phyloP scores from a whole-genome alignment of 1,140 invertebrate species.

The Gonioctena quinquepunctata region DNA sequence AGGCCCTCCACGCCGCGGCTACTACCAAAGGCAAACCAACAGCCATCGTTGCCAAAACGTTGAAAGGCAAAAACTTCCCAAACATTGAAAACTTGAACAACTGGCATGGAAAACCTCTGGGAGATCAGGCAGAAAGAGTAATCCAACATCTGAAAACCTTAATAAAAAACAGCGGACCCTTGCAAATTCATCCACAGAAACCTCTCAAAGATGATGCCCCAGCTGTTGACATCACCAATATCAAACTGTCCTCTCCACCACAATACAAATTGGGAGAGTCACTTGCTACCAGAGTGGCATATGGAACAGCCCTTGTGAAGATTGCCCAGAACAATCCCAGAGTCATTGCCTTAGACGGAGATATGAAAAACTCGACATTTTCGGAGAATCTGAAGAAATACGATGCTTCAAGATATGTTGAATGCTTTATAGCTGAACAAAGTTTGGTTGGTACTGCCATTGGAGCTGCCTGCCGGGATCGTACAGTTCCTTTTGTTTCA shows the following conservation, averaged over 20 bases:
- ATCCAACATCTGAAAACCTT: conserved; percentile 71
- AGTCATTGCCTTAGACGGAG: conserved; percentile 92
- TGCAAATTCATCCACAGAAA: conserved; percentile 65
- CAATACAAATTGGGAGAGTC: conserved; percentile 79
- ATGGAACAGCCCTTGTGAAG: conserved; percentile 89
- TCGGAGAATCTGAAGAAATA: conserved; percentile 88
- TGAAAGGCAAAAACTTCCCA: conserved; percentile 89
- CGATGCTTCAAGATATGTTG: conserved; percentile 80
- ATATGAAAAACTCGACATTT: conserved; percentile 98
- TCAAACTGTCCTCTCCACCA: conserved; percentile 83
- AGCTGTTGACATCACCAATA: conserved; percentile 71
- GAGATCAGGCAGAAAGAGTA: conserved; percentile 75
- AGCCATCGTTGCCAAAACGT: conserved; percentile 93
- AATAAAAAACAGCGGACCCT: conserved; percentile 66
- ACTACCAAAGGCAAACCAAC: conserved; percentile 84
- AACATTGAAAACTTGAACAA: conserved; percentile 89
- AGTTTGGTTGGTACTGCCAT: conserved; percentile 96
- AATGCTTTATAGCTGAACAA: conserved; percentile 99
- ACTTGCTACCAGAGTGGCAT: conserved; percentile 92
- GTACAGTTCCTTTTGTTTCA: conserved; percentile 90
- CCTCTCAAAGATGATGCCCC: conserved; percentile 74
- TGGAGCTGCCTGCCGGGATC: conserved; percentile 85
- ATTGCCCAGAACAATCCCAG: conserved; percentile 80
- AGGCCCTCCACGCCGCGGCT: conserved; percentile 83
- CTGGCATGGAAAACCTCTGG: conserved; percentile 97